Conservation (phyloP, 2,888 invertebrate species). For the Cantharis rustica region DNA sequence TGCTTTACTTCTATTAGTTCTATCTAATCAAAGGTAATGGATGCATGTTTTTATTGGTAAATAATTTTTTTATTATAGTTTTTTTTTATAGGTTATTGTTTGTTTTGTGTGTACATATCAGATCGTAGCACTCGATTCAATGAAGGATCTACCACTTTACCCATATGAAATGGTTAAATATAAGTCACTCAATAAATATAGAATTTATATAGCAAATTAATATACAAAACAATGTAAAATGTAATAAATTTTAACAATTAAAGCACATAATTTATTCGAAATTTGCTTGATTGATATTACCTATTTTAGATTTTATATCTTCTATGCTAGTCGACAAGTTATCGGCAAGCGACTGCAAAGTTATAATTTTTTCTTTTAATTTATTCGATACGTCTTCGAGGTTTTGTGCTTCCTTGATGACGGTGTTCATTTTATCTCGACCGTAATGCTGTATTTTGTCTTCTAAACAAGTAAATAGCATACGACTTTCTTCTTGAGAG, state of each 20-base stretch:
- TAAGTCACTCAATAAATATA: background rate
- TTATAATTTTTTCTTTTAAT: conserved; percentile 22
- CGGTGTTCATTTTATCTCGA: conserved; percentile 19
- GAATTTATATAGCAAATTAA: background rate
- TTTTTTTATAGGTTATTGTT: conserved; percentile 47
- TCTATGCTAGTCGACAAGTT: conserved; percentile 3
- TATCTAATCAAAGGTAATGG: background rate
- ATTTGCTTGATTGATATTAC: background rate
- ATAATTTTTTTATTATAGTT: conserved; percentile 13
- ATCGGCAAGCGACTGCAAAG: conserved; percentile 17
- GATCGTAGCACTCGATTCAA: conserved; percentile 44
- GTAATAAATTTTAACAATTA: background rate
- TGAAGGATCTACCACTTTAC: conserved; percentile 1
- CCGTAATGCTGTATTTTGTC: conserved; percentile 24
- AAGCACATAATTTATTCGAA: background rate
- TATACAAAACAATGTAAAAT: background rate
- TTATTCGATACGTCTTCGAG: conserved; percentile 29
- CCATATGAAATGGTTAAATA: background rate
- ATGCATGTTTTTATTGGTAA: background rate
- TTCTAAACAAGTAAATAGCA: conserved; percentile 34
- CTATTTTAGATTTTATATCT: conserved; percentile 8
- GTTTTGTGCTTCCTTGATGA: conserved; percentile 32
- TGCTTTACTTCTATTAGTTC: background rate
- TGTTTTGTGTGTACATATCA: conserved; percentile 50
- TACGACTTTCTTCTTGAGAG: conserved; percentile 26